These are phyloP conservation scores for Pangasius djambal DNA, from an alignment of 2,797 vertebrate species.

Conservation along the genomic window DNA sequence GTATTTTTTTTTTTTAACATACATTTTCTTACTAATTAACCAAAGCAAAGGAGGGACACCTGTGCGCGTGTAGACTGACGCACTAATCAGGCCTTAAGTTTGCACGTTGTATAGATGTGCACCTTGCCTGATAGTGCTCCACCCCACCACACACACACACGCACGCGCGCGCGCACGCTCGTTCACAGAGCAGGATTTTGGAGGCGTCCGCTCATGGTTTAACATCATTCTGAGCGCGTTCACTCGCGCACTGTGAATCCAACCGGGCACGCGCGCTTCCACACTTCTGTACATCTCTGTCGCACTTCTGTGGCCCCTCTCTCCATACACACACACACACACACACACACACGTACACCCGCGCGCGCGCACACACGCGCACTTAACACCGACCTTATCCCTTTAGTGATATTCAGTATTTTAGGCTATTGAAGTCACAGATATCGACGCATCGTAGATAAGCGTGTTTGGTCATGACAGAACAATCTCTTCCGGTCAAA, in stretches of 20 bases:
- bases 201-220: neutral
- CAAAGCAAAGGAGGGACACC: neutral
- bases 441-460: neutral
- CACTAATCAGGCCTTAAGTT: neutral
- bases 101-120: neutral
- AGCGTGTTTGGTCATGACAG: neutral
- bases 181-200: neutral
- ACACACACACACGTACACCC: neutral
- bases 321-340: neutral
- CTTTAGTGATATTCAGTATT: neutral
- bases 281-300: neutral
- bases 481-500: conserved; percentile 30
- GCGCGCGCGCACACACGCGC: neutral
- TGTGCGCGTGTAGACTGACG: neutral
- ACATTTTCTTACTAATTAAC: neutral
- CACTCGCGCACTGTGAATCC: conserved; percentile 17
- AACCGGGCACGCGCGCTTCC: conserved; percentile 21
- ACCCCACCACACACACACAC: neutral
- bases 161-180: neutral
- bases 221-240: conserved; percentile 14
- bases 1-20: neutral
- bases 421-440: neutral
- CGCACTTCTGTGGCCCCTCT: neutral
- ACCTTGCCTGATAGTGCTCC: neutral
- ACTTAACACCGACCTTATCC: neutral